phyloP scores from a whole-genome alignment of 2,797 vertebrate genomes.

The Mormyrops attenuatus region DNA sequence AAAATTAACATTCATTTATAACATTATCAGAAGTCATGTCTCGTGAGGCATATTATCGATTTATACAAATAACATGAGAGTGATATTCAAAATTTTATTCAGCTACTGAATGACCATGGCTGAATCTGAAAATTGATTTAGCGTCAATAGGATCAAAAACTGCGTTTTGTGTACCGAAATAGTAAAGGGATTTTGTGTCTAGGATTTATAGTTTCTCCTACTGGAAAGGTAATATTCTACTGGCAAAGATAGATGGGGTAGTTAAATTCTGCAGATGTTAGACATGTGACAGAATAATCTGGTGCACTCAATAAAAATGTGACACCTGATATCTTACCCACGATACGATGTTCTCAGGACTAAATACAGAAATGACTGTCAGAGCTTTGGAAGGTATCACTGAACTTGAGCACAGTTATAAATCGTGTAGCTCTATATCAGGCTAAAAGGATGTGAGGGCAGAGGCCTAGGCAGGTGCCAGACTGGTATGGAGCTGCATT shows the following conservation, averaged over 20 bases:
- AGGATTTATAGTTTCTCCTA: slow-evolving; percentile 41
- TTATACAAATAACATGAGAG: not conserved
- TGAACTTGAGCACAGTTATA: slow-evolving; percentile 43
- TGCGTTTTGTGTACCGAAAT: not conserved
- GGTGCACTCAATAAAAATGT: not conserved
- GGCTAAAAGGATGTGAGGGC: not conserved
- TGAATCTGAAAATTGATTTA: not conserved
- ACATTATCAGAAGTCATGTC: not conserved
- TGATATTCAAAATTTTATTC: not conserved
- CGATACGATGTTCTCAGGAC: not conserved
- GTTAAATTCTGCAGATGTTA: slow-evolving; percentile 25
- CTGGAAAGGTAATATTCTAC: slow-evolving; percentile 51
- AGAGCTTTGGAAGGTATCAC: slow-evolving; percentile 47
- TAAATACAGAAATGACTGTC: slow-evolving; percentile 51
- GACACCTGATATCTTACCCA: not conserved
- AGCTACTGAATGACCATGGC: not conserved
- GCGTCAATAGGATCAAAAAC: not conserved
- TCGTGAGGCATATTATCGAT: not conserved
- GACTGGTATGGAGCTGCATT: not conserved
- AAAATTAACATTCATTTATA: not conserved
- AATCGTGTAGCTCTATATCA: slow-evolving; percentile 35
- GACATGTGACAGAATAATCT: slow-evolving; percentile 41
- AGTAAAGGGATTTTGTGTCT: not conserved
- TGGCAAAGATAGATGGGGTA: slow-evolving; percentile 38
- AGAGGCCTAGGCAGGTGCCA: not conserved